Evolutionary conservation across 2,113 vertebrate species (phyloP).

Genomic region (Thalassoma bifasciatum): DNA sequence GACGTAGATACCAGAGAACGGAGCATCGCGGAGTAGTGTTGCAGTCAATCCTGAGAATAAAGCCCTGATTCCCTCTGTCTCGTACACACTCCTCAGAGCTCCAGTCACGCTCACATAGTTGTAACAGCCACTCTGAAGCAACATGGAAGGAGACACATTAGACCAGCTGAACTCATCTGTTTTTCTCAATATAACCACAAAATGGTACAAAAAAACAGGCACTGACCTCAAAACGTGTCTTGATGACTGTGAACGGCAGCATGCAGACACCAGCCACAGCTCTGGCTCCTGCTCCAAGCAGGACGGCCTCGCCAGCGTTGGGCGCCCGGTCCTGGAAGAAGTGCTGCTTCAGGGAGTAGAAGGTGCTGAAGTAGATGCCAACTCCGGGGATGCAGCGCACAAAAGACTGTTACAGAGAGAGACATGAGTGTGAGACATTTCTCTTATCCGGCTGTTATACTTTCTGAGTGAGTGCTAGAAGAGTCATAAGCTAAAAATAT

Average conservation of each 20-base stretch:
- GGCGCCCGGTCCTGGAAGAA: constrained; percentile 86
- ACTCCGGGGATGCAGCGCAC: constrained; percentile 94
- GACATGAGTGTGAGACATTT: too few relatives aligned
- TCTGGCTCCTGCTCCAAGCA: constrained; percentile 89
- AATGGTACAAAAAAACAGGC: not conserved
- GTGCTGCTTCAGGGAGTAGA: constrained; percentile 90
- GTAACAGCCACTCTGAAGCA: constrained; percentile 90
- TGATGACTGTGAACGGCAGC: constrained; percentile 94
- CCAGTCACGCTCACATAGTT: constrained; percentile 87
- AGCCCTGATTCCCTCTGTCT: constrained; percentile 88
- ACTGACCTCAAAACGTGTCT: constrained; percentile 93
- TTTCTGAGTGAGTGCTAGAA: not conserved
- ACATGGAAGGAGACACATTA: not conserved
- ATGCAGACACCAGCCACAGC: constrained; percentile 89
- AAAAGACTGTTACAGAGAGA: constrained; percentile 86
- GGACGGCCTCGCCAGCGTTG: constrained; percentile 87
- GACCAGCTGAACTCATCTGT: not conserved
- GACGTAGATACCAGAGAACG: constrained; percentile 97
- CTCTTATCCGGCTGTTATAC: not conserved
- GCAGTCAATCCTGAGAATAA: constrained; percentile 94
- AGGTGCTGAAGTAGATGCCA: constrained; percentile 96
- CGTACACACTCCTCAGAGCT: constrained; percentile 89
- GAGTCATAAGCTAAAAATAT: not conserved
- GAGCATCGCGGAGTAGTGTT: constrained; percentile 93
- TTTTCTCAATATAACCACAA: too few relatives aligned